A percentile compares a stretch with the other conserved stretches of the same genome.
These are phyloP conservation scores for Rachycentron canadum DNA, from an alignment of 2,797 vertebrate genomes.

Conservation along the genomic window DNA sequence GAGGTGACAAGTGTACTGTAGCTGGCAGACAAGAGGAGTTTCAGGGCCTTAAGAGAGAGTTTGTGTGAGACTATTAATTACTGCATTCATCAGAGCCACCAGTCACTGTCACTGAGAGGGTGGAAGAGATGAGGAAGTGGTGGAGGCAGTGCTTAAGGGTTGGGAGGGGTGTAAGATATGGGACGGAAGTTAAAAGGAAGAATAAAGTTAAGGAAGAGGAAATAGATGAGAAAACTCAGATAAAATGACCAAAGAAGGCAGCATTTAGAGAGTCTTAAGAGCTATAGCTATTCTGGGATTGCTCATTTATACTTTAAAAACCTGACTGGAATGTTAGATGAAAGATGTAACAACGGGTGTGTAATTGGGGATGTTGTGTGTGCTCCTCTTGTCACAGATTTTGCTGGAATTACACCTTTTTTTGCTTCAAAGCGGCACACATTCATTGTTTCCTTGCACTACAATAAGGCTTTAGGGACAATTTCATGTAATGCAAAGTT, in stretches of 20 bases:
- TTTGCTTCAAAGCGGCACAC: not conserved
- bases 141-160: conserved; percentile 46
- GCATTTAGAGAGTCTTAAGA: not conserved
- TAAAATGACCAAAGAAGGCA: conserved; percentile 3
- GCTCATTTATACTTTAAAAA: not conserved
- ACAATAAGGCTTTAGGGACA: conserved; percentile 1
- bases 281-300: not conserved
- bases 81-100: conserved; percentile 72
- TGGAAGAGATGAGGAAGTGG: conserved; percentile 46
- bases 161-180: conserved; percentile 14
- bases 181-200: conserved; percentile 23
- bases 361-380: not conserved
- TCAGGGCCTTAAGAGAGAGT: conserved; percentile 64
- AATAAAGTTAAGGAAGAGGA: conserved; percentile 12
- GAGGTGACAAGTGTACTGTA: conserved; percentile 78
- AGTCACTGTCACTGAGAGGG: conserved; percentile 70
- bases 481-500: conserved; percentile 10
- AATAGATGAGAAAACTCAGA: not conserved
- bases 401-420: not conserved
- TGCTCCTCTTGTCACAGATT: not conserved
- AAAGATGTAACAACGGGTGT: not conserved
- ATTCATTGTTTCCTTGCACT: not conserved
- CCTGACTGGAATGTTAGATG: not conserved
- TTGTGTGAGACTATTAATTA: conserved; percentile 81
- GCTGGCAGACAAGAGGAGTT: conserved; percentile 72